Conservation (phyloP, 2,888 invertebrate genomes). For the Aspidapion aeneum region DNA sequence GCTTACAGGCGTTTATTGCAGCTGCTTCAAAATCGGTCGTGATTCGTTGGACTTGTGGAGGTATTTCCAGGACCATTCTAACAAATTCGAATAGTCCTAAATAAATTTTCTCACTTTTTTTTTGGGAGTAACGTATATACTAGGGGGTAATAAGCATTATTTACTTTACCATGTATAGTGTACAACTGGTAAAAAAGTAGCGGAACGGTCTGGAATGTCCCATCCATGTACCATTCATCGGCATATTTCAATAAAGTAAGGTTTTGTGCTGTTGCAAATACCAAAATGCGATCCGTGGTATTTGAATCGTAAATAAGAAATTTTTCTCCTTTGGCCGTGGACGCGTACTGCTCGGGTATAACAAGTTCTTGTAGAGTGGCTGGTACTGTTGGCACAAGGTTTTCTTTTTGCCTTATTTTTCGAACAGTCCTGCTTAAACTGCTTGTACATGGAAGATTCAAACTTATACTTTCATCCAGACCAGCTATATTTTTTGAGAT, state of each 20-base stretch:
- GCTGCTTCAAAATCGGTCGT: background rate
- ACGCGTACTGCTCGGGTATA: background rate
- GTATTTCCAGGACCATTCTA: background rate
- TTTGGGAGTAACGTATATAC: background rate
- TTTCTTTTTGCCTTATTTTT: too few species aligned
- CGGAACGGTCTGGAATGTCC: background rate
- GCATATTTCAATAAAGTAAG: too few species aligned
- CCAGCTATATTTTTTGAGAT: background rate
- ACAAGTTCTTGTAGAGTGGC: background rate
- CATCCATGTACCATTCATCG: background rate
- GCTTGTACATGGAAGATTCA: too few species aligned
- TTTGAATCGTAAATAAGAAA: background rate
- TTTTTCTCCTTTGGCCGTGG: background rate
- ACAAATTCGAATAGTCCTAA: background rate
- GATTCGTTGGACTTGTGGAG: background rate
- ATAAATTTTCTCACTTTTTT: background rate
- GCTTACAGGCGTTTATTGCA: background rate
- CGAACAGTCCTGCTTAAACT: too few species aligned
- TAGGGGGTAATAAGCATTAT: background rate
- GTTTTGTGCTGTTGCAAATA: too few species aligned
- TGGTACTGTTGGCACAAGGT: background rate
- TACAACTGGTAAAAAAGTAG: background rate
- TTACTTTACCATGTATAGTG: background rate
- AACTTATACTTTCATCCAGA: too few species aligned
- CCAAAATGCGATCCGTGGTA: background rate